Base-by-base conservation (phyloP, 2,113 vertebrate genomes). In the Plecotus auritus region DNA sequence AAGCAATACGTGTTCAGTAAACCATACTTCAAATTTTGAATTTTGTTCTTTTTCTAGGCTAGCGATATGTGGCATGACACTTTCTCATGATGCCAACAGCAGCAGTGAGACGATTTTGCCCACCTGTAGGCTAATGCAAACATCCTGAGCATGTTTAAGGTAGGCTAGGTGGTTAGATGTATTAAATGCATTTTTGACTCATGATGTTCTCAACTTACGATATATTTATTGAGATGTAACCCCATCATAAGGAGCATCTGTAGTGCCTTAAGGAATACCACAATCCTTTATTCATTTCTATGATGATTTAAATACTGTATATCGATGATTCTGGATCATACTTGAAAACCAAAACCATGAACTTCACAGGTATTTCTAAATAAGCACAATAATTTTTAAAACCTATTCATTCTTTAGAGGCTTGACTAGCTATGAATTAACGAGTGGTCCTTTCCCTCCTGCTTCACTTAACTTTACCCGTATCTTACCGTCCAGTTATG, bases 301-400 rank as follows among this genome's bases (percentile, higher is more conserved):
- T 61, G 37, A 56, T 80, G 87, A 94, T 88, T 77, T 88, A 59
- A 90, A 90, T 64, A 66, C 30, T 66, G 64, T 66, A 87, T 35
- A 45, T 35, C 47, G 64, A 9, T 59, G 47, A 78, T 72, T 94
- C 61, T 92, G 64, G 67, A 32, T 78, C 49, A 51, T 78, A 81
- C n/a, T 70, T 93, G 22, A 49, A 83, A 95, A 73, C 49, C 22
- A 77, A 96, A 96, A 92, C 37, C 18, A 82, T 70, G 78, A 94
- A 87, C 37, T 86, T 91, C n/a, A 49, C 30, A 73, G 35, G 16
- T 89, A 74, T 85, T 93, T 95, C 70, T 95, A 26, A 95, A 72
- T 45, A 93, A 93, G 32, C 45, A 72, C 32, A 78, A 56, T 61
- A 6, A 72, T 2, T 73, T 90, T 82, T 45, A 20, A 86, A 85